Evolutionary conservation across 1,140 invertebrate genomes (phyloP).

Genomic region (Phortica variegata): DNA sequence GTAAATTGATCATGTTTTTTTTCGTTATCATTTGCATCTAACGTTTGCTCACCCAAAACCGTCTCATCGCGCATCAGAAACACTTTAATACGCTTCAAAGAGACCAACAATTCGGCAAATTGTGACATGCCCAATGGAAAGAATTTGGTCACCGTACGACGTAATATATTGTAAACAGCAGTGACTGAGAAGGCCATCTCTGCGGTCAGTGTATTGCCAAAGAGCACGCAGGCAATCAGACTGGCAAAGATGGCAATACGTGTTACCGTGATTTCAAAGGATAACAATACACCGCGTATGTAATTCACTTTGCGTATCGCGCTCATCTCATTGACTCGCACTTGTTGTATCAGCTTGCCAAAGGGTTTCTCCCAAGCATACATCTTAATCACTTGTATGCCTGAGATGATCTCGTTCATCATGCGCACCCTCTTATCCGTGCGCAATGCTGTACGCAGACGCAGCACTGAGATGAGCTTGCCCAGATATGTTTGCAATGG

Average conservation of each 20-base stretch:
- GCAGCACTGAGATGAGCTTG: conserved; percentile 65
- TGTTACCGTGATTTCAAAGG: conserved; percentile 71
- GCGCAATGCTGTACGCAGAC: conserved; percentile 66
- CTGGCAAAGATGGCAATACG: conserved; percentile 77
- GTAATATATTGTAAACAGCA: conserved; percentile 71
- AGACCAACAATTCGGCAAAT: conserved; percentile 68
- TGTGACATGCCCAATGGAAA: conserved; percentile 65
- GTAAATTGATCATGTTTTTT: conserved; percentile 6
- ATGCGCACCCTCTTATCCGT: conserved; percentile 81
- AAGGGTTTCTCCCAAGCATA: conserved; percentile 84
- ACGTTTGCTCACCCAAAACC: conserved; percentile 2
- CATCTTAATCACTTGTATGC: conserved; percentile 84
- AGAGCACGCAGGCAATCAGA: conserved; percentile 71
- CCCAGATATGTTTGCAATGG: conserved; percentile 80
- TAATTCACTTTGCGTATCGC: conserved; percentile 66
- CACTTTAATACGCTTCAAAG: conserved; percentile 66
- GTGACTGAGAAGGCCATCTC: conserved; percentile 76
- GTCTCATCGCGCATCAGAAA: conserved; percentile 70
- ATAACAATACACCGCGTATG: conserved; percentile 71
- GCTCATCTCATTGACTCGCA: conserved; percentile 60
- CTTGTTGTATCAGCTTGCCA: conserved; percentile 62
- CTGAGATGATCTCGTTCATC: conserved; percentile 87
- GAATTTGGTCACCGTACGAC: conserved; percentile 72
- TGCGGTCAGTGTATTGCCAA: conserved; percentile 58
- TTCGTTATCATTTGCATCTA: conserved; percentile 17